Evolutionary conservation across 2,888 invertebrate genomes (phyloP), one percentile per base, ranked within the genome.

Genomic region (Nephrotoma guestfalica): DNA sequence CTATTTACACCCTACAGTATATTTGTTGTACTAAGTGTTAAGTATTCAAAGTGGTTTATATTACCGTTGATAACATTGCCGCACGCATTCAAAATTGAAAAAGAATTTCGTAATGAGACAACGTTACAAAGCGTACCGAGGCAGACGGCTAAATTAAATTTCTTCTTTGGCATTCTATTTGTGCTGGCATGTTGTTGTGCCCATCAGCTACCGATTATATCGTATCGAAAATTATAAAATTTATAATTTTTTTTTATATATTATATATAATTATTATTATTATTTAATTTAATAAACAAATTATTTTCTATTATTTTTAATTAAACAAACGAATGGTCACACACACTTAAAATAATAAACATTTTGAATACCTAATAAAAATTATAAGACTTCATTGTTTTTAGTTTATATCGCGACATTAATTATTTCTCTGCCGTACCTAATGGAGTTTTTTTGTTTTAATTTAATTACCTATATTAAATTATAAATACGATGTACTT

Each of bases 1-100:
- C 92, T 98, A 40, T 98, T 98, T 90, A 95, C 96, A 85, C 98
- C 98, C 1, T 98, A 98, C 89, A 96, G 97, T 87, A 94, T 96
- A 91, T 96, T 98, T 91, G 95, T 97, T 87, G 96, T 98, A 40
- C 94, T 96, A 87, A 95, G 97, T 6, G 92, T 97, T 1, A 95
- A 97, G 89, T 96, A 96, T 91, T 97, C 97, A 5, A 91, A 94
- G 87, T 98, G 97, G 96, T 97, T 98, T 91, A 92, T 98, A 89
- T 92, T 98, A 89, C 98, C 98, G 11, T 93, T 98, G 88, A 92
- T 97, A 18, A 98, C 98, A 4, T 92, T 98, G 88, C 96, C 96
- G 3, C 94, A 95, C 88, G 98, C 98, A 86, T 98, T 98, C 92
- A 94, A 95, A 91, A 95, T 97, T 89, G 98, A 98, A 90, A 96